These are phyloP conservation scores for Apistogramma diplotaenia DNA, from an alignment of 2,113 vertebrate genomes.

Conservation along the genomic window DNA sequence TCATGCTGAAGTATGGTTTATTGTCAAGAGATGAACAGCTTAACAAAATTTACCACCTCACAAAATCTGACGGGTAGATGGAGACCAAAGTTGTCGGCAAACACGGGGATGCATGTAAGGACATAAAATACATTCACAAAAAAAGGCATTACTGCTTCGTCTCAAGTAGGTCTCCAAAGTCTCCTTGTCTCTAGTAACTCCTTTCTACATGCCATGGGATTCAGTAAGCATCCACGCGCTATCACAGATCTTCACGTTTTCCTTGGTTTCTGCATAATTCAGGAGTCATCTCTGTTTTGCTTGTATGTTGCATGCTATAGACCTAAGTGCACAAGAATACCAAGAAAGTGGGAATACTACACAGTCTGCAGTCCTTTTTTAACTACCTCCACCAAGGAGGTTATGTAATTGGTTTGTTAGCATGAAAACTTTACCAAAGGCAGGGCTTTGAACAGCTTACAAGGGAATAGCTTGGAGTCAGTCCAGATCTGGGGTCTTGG, in stretches of 20 bases:
- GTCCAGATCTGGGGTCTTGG: too few species aligned
- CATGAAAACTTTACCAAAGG: neutral
- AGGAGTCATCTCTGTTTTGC: slow-evolving; percentile 12
- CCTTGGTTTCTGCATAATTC: slow-evolving; percentile 46
- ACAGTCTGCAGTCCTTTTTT: neutral
- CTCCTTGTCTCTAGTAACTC: neutral
- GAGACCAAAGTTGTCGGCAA: neutral
- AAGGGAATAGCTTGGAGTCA: too few species aligned
- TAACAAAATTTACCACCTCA: neutral
- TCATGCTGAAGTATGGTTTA: slow-evolving; percentile 15
- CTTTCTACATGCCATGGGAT: neutral
- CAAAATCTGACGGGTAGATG: neutral
- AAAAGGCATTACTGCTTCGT: neutral
- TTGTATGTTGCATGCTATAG: slow-evolving; percentile 7
- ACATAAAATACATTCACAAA: neutral
- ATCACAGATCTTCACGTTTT: slow-evolving; percentile 23
- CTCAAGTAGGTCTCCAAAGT: neutral
- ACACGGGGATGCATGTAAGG: neutral
- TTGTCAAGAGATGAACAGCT: slow-evolving; percentile 36
- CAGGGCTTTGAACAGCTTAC: neutral
- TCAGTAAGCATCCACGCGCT: slow-evolving; percentile 17
- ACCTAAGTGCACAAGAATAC: neutral
- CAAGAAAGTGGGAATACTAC: neutral
- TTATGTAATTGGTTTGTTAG: neutral
- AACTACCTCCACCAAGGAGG: neutral